Evolutionary conservation across 2,797 vertebrate species (phyloP).

Genomic region (Alca torda): DNA sequence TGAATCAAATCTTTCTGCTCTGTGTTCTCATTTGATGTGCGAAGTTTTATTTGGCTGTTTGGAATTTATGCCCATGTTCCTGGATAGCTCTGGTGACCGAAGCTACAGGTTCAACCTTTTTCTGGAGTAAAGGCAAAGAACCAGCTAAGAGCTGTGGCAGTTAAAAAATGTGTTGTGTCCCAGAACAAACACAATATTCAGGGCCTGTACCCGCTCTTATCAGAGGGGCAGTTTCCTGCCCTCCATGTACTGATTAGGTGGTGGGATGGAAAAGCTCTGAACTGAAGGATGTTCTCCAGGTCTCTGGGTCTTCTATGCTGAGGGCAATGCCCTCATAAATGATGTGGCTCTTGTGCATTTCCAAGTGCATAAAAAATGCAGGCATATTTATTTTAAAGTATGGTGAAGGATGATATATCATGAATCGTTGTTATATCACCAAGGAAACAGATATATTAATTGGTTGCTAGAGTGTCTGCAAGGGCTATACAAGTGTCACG

Average conservation of each 20-base stretch:
- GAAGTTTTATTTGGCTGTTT: not conserved
- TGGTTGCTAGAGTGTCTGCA: not conserved
- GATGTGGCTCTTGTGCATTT: not conserved
- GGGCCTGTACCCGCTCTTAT: not conserved
- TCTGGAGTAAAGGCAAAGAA: not conserved
- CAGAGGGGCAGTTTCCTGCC: not conserved
- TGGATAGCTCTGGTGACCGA: not conserved
- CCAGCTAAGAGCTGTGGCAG: not conserved
- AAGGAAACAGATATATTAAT: not conserved
- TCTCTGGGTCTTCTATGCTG: not conserved
- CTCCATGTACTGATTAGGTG: not conserved
- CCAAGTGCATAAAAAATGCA: not conserved
- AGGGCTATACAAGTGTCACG: not conserved
- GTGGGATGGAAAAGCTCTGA: not conserved
- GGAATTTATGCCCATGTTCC: not conserved
- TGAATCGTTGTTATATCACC: not conserved
- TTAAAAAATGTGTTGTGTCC: not conserved
- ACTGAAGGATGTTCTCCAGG: not conserved
- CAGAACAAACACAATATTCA: not conserved
- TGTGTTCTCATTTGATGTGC: not conserved
- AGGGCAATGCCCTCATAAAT: not conserved
- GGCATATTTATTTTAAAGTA: not conserved
- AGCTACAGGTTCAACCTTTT: not conserved
- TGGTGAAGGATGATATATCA: not conserved
- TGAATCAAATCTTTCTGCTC: not conserved